phyloP scores from a whole-genome alignment of 2,888 invertebrate genomes.

The Eretmocerus hayati region DNA sequence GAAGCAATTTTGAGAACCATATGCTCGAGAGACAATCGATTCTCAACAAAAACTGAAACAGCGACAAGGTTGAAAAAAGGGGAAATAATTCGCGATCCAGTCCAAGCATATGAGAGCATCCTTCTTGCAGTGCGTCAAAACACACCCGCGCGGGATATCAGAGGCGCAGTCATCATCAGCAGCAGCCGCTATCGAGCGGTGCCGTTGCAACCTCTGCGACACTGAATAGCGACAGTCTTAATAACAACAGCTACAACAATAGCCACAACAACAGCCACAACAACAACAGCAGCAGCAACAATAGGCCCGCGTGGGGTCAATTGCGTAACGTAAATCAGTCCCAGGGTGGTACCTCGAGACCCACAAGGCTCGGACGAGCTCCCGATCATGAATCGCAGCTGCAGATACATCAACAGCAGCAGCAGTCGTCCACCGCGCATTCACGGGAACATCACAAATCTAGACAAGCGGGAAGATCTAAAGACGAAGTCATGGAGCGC shows the following conservation, averaged over 20 bases:
- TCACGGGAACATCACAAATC: constrained; percentile 45
- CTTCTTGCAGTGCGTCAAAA: constrained; percentile 45
- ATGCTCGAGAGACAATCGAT: too few species aligned
- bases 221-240: constrained; percentile 20
- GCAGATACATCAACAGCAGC: constrained; percentile 21
- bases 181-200: constrained; percentile 10
- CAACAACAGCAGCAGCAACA: constrained; percentile 50
- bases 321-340: constrained; percentile 47
- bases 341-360: constrained; percentile 6
- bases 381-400: constrained; percentile 6
- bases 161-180: constrained; percentile 42
- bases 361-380: neutral
- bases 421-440: constrained; percentile 38
- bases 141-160: constrained; percentile 45
- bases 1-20: too few species aligned
- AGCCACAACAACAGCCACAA: constrained; percentile 47
- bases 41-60: too few species aligned
- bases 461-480: constrained; percentile 46
- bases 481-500: constrained; percentile 76
- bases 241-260: constrained; percentile 31
- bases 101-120: constrained; percentile 39
- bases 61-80: too few species aligned
- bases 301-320: constrained; percentile 56
- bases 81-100: too few species aligned
- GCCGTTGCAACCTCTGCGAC: constrained; percentile 13